Evolutionary conservation across 2,113 vertebrate genomes (phyloP).

Genomic region (Gnathonemus echidnorhynchus): DNA sequence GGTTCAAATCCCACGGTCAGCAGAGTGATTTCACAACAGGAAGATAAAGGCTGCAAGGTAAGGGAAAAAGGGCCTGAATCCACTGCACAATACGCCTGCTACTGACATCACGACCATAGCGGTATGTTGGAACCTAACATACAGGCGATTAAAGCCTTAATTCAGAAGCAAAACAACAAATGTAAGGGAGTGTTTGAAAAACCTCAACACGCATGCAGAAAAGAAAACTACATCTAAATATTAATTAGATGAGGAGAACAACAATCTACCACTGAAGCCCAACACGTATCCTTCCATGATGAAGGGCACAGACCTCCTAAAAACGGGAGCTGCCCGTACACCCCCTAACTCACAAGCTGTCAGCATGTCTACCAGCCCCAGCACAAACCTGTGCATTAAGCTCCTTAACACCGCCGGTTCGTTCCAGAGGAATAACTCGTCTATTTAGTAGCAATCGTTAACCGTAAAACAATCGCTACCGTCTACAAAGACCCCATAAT

Average conservation of each 20-base stretch:
- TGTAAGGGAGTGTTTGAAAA: not conserved
- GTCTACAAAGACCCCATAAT: not conserved
- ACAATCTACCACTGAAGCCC: not conserved
- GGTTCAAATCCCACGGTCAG: not conserved
- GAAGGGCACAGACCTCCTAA: not conserved
- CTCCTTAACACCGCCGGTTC: not conserved
- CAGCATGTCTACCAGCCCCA: not conserved
- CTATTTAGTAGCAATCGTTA: not conserved
- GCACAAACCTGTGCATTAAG: not conserved
- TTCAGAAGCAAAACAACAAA: not conserved
- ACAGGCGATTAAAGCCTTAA: not conserved
- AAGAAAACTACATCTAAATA: not conserved
- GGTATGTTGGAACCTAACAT: not conserved
- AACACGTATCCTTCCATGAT: not conserved
- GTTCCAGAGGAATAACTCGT: not conserved
- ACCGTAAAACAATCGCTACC: not conserved
- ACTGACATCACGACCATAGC: not conserved
- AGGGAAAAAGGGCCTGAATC: not conserved
- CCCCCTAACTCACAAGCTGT: not conserved
- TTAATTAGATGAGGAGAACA: not conserved
- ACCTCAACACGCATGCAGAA: not conserved
- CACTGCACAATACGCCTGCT: not conserved
- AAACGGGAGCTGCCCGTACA: not conserved
- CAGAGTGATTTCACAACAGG: not conserved
- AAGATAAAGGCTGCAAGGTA: not conserved